A percentile compares a stretch with the other conserved stretches of the same genome.
These are phyloP conservation scores for Palythoa heliodiscus DNA, from an alignment of 92 coral and sea anemone genomes.

Conservation along the genomic window DNA sequence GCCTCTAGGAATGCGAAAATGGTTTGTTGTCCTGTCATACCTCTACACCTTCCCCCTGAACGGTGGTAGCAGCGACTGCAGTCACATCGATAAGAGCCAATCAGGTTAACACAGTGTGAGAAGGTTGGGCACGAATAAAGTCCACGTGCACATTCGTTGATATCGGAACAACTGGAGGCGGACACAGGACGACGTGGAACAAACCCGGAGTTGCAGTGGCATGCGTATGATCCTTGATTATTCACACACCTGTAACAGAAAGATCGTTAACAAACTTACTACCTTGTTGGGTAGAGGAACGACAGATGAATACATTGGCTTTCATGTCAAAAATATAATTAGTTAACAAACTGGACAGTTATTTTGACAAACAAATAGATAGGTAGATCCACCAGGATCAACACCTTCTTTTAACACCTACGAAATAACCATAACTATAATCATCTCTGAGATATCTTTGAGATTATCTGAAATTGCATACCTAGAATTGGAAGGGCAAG, in stretches of 20 bases:
- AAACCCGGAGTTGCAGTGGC: conserved; percentile 50
- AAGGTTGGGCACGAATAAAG: conserved; percentile 16
- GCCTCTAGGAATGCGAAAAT: no score
- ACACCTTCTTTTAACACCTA: no score
- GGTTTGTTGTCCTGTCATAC: neutral
- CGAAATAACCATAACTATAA: no score
- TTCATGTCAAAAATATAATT: no score
- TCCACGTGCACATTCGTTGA: conserved; percentile 51
- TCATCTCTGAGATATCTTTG: no score
- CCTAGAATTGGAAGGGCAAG: conserved; percentile 47
- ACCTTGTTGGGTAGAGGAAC: neutral
- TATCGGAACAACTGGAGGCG: conserved; percentile 37
- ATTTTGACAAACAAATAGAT: no score
- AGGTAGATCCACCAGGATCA: no score
- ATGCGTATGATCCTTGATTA: conserved; percentile 48
- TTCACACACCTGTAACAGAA: conserved; percentile 33
- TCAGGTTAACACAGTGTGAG: conserved; percentile 27
- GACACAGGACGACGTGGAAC: neutral
- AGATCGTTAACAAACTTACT: neutral
- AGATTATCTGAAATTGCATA: neutral
- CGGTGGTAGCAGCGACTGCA: conserved; percentile 35
- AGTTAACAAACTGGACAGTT: neutral
- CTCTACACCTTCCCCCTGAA: conserved; percentile 4
- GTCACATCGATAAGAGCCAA: conserved; percentile 44
- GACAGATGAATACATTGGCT: no score